These are phyloP conservation scores for Catajapyx aquilonaris DNA, from an alignment of 1,140 invertebrate species.

Conservation along the genomic window DNA sequence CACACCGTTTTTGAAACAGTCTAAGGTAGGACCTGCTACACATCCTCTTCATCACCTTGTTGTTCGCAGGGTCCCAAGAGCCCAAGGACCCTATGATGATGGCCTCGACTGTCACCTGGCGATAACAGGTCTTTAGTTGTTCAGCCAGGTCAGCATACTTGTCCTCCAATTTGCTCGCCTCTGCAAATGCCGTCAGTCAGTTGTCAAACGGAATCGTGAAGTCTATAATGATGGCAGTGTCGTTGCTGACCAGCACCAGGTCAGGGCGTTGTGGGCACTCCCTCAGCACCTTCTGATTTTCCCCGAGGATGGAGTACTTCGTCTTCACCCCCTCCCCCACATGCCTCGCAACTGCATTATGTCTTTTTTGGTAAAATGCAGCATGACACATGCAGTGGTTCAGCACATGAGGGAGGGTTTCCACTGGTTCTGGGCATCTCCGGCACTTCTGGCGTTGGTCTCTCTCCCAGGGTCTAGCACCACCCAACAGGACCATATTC, in stretches of 20 bases:
- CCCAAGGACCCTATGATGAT: not conserved
- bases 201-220: slow-evolving; percentile 1
- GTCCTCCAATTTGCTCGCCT: not conserved
- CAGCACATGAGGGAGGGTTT: slow-evolving; percentile 9
- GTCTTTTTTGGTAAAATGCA: not conserved
- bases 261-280: not conserved
- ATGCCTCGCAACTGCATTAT: not conserved
- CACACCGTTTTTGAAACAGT: slow-evolving; percentile 7
- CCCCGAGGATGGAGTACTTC: not conserved
- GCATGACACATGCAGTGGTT: too few species aligned
- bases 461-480: not conserved
- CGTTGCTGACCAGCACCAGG: not conserved
- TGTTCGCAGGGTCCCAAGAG: not conserved
- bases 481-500: slow-evolving; percentile 2
- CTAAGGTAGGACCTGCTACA: slow-evolving; percentile 2
- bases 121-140: not conserved
- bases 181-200: not conserved
- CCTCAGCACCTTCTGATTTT: not conserved
- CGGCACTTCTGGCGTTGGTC: not conserved
- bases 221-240: not conserved
- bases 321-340: not conserved
- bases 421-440: not conserved
- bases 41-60: not conserved
- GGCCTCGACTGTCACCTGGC: too few species aligned
- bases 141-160: not conserved